Conservation (phyloP, 1,140 invertebrate genomes). For the Drosophila ohnishii region DNA sequence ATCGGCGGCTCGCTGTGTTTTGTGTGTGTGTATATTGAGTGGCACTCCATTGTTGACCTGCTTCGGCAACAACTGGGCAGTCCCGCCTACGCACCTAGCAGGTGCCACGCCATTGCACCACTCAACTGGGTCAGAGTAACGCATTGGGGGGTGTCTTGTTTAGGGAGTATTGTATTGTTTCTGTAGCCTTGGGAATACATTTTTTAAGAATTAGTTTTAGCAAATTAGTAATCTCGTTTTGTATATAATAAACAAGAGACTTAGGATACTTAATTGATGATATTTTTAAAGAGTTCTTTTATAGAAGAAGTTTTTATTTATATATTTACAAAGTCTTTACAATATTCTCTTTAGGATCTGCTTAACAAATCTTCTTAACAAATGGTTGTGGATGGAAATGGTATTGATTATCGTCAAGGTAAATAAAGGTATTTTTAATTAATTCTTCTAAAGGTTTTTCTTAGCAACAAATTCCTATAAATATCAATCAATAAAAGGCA, state of each 20-base stretch:
- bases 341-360: too few relatives aligned
- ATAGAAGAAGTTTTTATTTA: too few relatives aligned
- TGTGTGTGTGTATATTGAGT: conserved; percentile 56
- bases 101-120: conserved; percentile 14
- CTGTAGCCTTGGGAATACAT: background rate
- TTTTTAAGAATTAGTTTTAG: background rate
- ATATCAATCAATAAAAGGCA: too few relatives aligned
- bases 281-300: too few relatives aligned
- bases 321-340: too few relatives aligned
- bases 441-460: background rate
- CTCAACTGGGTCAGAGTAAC: conserved; percentile 36
- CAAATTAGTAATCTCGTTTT: too few relatives aligned
- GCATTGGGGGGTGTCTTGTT: conserved; percentile 8
- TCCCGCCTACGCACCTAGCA: conserved; percentile 23
- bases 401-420: background rate
- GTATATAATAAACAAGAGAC: too few relatives aligned
- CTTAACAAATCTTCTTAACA: too few relatives aligned
- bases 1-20: conserved; percentile 55
- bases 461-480: background rate
- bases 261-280: too few relatives aligned
- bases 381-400: too few relatives aligned
- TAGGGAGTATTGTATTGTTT: background rate
- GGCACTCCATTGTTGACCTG: conserved; percentile 69
- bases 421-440: background rate
- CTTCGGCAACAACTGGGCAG: conserved; percentile 25